phyloP scores from a whole-genome alignment of 1,140 invertebrate genomes.

The Pararge aegeria region DNA sequence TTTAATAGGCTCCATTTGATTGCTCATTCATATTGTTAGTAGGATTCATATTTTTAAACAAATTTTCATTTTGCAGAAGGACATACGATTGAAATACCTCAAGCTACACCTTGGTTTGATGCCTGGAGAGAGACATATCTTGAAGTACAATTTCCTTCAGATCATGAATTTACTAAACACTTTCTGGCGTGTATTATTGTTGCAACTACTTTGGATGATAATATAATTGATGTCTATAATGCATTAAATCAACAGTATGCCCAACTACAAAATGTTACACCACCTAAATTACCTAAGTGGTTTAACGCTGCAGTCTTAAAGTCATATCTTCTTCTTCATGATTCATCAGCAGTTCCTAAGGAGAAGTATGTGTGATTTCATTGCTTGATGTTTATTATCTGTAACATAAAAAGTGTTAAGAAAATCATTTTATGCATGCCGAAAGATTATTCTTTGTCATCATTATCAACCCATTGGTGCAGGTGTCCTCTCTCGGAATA shows the following conservation, averaged over 20 bases:
- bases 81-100: constrained; percentile 84
- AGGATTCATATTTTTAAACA: too few species aligned
- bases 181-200: constrained; percentile 95
- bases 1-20: too few species aligned
- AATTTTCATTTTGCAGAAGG: constrained; percentile 58
- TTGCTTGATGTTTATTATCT: too few species aligned
- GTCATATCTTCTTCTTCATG: constrained; percentile 95
- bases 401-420: too few species aligned
- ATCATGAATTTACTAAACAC: constrained; percentile 97
- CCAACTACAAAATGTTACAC: constrained; percentile 86
- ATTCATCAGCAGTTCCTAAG: constrained; percentile 76
- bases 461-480: too few species aligned
- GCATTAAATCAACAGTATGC: constrained; percentile 89
- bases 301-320: constrained; percentile 92
- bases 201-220: constrained; percentile 89
- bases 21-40: too few species aligned
- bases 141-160: constrained; percentile 92
- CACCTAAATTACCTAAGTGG: constrained; percentile 93
- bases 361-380: constrained; percentile 47
- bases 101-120: constrained; percentile 96
- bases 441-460: too few species aligned
- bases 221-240: constrained; percentile 89
- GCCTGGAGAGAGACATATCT: constrained; percentile 96
- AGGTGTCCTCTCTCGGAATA: too few species aligned
- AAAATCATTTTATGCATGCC: too few species aligned